These are phyloP conservation scores for Podilymbus podiceps DNA, from an alignment of 2,113 vertebrate species.

Conservation along the genomic window DNA sequence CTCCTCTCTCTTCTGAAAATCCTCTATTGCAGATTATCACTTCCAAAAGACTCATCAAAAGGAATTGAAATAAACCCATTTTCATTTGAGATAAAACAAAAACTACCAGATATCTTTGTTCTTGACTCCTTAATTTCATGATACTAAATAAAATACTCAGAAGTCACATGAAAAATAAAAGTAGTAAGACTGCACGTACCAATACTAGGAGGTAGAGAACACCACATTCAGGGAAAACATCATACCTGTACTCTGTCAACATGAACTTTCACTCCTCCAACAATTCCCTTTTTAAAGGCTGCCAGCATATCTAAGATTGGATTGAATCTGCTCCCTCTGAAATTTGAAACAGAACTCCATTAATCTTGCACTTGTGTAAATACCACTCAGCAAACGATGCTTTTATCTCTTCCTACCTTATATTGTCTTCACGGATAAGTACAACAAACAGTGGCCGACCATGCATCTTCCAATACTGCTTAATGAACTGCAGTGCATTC, in stretches of 20 bases:
- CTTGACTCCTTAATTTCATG: background rate
- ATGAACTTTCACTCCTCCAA: constrained; percentile 96
- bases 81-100: background rate
- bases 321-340: constrained; percentile 94
- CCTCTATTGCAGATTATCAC: background rate
- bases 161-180: background rate
- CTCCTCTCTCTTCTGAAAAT: background rate
- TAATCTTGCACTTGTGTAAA: background rate
- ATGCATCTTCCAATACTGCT: constrained; percentile 97
- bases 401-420: constrained; percentile 78
- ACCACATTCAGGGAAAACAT: background rate
- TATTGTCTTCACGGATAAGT: constrained; percentile 97
- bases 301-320: constrained; percentile 96
- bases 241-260: constrained; percentile 95
- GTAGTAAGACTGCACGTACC: background rate
- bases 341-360: background rate
- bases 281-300: constrained; percentile 89
- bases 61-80: background rate
- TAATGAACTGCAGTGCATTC: constrained; percentile 98
- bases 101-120: background rate
- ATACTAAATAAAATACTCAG: background rate
- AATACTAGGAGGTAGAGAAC: background rate
- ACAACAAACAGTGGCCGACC: constrained; percentile 93
- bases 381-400: background rate
- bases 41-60: background rate